phyloP scores from a whole-genome alignment of 2,888 invertebrate species.

The Willowsia nigromaculata region DNA sequence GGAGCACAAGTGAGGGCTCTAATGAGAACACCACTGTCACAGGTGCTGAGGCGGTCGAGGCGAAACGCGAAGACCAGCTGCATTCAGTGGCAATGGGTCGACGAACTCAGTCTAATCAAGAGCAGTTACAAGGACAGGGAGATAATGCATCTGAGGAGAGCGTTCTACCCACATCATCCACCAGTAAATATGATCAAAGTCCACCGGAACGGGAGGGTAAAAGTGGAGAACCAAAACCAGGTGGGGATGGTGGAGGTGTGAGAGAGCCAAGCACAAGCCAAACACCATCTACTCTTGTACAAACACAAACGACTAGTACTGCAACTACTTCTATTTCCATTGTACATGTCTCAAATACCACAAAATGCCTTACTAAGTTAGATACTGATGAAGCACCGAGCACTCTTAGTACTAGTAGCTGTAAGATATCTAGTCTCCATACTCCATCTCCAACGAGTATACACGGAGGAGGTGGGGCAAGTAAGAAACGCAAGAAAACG shows the following conservation, averaged over 20 bases:
- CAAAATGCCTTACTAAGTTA: constrained; percentile 74
- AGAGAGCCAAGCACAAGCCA: constrained; percentile 31
- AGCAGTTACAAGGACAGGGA: constrained; percentile 65
- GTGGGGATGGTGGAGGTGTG: not conserved
- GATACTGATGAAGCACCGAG: constrained; percentile 44
- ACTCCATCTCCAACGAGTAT: constrained; percentile 59
- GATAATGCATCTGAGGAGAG: not conserved
- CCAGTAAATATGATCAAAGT: constrained; percentile 64
- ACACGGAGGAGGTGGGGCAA: constrained; percentile 32
- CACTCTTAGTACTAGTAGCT: constrained; percentile 51
- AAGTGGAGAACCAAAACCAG: not conserved
- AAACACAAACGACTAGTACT: constrained; percentile 13
- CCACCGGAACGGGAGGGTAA: constrained; percentile 59
- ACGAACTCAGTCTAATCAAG: constrained; percentile 77
- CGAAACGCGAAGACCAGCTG: constrained; percentile 61
- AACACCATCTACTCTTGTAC: not conserved
- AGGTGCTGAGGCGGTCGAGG: constrained; percentile 35
- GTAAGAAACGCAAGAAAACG: constrained; percentile 63
- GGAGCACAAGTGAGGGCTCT: constrained; percentile 90
- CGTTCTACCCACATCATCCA: constrained; percentile 4
- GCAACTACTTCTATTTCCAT: not conserved
- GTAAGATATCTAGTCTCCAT: constrained; percentile 46
- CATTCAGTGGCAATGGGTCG: constrained; percentile 75
- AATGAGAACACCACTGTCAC: constrained; percentile 79
- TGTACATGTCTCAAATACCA: constrained; percentile 74